phyloP scores from a whole-genome alignment of 2,113 vertebrate genomes.

The Nibea coibor region DNA sequence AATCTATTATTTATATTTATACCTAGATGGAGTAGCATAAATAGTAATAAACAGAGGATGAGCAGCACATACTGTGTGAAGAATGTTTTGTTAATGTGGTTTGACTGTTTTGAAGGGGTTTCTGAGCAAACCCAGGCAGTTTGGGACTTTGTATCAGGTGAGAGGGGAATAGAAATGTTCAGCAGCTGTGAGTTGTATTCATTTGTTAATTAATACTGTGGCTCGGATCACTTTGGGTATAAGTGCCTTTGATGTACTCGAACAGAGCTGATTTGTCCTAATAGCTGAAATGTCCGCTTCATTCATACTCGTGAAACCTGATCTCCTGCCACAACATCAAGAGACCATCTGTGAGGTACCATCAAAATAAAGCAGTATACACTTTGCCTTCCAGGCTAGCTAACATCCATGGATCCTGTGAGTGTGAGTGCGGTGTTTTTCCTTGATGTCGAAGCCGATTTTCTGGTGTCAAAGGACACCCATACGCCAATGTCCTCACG shows the following conservation, averaged over 20 bases:
- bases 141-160: not conserved
- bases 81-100: not conserved
- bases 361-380: constrained; percentile 69
- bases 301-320: constrained; percentile 70
- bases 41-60: constrained; percentile 27
- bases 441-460: constrained; percentile 75
- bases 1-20: constrained; percentile 69
- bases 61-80: not conserved
- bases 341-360: constrained; percentile 80
- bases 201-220: constrained; percentile 19
- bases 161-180: not conserved
- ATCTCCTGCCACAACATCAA: constrained; percentile 73
- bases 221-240: constrained; percentile 2
- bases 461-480: constrained; percentile 84
- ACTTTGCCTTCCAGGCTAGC: constrained; percentile 76
- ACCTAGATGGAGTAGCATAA: constrained; percentile 3
- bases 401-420: constrained; percentile 64
- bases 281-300: constrained; percentile 49
- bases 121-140: not conserved
- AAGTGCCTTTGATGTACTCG: constrained; percentile 24
- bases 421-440: constrained; percentile 56
- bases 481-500: constrained; percentile 72
- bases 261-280: constrained; percentile 52
- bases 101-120: not conserved
- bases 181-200: constrained; percentile 15